Evolutionary conservation across 2,113 vertebrate species (phyloP).

Genomic region (Gambusia affinis): DNA sequence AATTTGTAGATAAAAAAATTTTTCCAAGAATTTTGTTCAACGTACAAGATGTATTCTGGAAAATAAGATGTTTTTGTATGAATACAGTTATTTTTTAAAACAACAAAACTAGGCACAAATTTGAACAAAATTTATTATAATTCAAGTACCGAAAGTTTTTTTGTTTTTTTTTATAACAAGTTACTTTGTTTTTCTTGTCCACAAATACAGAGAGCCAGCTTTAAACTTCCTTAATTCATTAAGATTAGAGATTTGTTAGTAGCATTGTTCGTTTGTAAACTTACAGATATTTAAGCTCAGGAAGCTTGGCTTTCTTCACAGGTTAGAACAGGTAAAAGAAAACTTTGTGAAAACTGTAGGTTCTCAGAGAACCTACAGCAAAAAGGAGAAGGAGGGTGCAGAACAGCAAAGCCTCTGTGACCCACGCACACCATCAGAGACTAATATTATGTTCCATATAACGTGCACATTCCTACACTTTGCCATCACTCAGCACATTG

Average conservation of each 20-base stretch:
- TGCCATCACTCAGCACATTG: slow-evolving; percentile 60
- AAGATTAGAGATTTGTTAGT: neutral
- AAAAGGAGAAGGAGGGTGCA: neutral
- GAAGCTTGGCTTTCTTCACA: slow-evolving; percentile 17
- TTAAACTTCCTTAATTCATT: neutral
- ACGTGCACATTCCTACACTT: slow-evolving; percentile 65
- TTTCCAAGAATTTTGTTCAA: too few species aligned
- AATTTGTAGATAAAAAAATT: too few species aligned
- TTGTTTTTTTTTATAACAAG: too few species aligned
- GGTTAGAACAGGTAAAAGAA: slow-evolving; percentile 34
- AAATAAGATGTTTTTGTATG: too few species aligned
- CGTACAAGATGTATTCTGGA: too few species aligned
- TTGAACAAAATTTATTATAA: too few species aligned
- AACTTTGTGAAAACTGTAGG: neutral
- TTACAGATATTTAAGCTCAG: neutral
- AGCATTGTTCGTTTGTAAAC: neutral
- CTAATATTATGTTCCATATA: slow-evolving; percentile 31
- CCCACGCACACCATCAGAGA: slow-evolving; percentile 10
- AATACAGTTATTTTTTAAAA: too few species aligned
- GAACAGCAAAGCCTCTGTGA: slow-evolving; percentile 47
- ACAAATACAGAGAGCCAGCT: neutral
- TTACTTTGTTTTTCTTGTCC: too few species aligned
- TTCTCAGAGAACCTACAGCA: neutral
- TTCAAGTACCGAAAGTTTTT: too few species aligned
- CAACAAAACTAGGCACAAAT: too few species aligned